Conservation (phyloP, 1,140 invertebrate species). For the Macrobrachium rosenbergii region DNA sequence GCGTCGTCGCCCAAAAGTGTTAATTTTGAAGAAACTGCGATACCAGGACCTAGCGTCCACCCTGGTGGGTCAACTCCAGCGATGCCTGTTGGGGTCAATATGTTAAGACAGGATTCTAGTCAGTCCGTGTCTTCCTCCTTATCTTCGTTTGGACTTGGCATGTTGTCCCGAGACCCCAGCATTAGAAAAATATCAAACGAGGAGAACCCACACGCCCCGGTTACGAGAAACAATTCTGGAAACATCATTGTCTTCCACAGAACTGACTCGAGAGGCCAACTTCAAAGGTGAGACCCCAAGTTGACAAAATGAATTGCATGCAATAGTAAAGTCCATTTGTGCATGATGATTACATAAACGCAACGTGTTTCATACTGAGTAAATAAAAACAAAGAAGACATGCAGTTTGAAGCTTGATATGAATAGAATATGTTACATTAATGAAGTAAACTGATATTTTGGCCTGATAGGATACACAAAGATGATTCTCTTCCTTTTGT, state of each 20-base stretch:
- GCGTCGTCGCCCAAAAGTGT: constrained; percentile 59
- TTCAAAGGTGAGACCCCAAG: constrained; percentile 58
- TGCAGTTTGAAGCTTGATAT: no score
- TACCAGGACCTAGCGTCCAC: constrained; percentile 55
- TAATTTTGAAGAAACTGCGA: constrained; percentile 54
- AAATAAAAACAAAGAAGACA: no score
- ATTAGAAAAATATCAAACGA: constrained; percentile 51
- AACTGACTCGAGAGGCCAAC: constrained; percentile 65
- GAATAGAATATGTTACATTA: no score
- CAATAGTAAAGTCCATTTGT: background rate
- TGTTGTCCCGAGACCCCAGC: constrained; percentile 59
- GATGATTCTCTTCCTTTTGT: no score
- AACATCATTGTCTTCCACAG: constrained; percentile 67
- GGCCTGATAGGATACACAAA: no score
- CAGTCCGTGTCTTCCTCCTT: constrained; percentile 61
- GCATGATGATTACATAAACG: background rate
- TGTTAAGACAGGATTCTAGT: constrained; percentile 61
- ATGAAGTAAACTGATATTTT: no score
- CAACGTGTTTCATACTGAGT: background rate
- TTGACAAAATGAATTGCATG: background rate
- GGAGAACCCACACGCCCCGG: constrained; percentile 53
- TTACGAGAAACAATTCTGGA: constrained; percentile 60
- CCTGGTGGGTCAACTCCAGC: constrained; percentile 26
- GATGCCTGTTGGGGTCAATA: constrained; percentile 35
- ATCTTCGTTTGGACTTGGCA: constrained; percentile 57